Base-by-base conservation (phyloP, 2,797 vertebrate genomes). In the Sitta carolinensis region DNA sequence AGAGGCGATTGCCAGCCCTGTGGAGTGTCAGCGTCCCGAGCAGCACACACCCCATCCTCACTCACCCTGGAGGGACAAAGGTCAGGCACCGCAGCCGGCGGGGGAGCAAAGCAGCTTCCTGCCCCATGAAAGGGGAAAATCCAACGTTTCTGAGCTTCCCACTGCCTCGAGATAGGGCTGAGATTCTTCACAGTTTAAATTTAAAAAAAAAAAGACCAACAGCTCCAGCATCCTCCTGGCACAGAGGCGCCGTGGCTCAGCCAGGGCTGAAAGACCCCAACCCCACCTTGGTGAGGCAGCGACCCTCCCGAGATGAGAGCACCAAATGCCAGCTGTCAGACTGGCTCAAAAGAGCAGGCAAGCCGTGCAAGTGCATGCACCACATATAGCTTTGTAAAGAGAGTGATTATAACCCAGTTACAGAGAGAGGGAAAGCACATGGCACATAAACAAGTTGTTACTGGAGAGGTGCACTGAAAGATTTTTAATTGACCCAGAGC, bases 41-140 rank as follows among this genome's bases (percentile, higher is more conserved):
- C 54, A 54, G 19, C 54, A 48, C 21, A 23, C 32, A 40, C 9
- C 9, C 25, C 19, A 20, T 5, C 70, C 40, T 92, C 42, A 62
- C 11, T 25, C 25, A 73, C 6, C 16, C 17, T n/a, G n/a, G 19
- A 25, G 32, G 69, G 36, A 27, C 0, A 0, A 57, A 27, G 14
- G 14, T 42, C 0, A 0, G 25, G 20, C 8, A 5, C 19, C 21
- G 55, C 2, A 1, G 4, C 19, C 0, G 0, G 3, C 40, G 12
- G 3, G 13, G 18, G 9, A 75, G 16, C 14, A 63, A 66, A 78
- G 7, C 47, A 32, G 11, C 9, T 47, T 87, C 27, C 51, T 66
- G 16, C 26, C 26, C 29, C 29, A 23, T 0, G 0, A 73, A 43
- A 30, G 17, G 9, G 23, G 34, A 27, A 79, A 72, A 81, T n/a